Base-by-base conservation (phyloP, 2,888 invertebrate species). In the Parascotia fuliginaria region DNA sequence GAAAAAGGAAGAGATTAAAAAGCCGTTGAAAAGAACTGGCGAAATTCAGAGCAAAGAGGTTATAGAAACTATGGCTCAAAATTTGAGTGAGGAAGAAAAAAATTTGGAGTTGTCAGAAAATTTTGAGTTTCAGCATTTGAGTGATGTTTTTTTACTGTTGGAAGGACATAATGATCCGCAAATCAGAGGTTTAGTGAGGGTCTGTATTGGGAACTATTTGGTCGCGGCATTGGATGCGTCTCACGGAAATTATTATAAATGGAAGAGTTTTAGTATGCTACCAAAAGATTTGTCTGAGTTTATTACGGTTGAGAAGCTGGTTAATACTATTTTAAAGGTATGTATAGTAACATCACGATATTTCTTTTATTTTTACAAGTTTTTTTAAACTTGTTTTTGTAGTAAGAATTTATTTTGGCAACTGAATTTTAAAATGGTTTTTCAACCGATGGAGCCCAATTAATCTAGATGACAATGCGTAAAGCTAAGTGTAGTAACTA, bases 141-240 rank as follows among this genome's bases (percentile, higher is more conserved):
- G 93, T 6, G 97, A 97, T 79, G 81, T 97, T 13, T 89, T 96
- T 58, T 58, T 74, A 24, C 81, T 95, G 24, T 95, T 95, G 61
- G 93, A 94, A 28, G 88, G 92, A 56, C 97, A 98, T 81, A 85
- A 91, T 36, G 98, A 98, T 84, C 97, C 97, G 0, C 97, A 97
- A 77, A 93, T 98, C 29, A 92, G 96, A 67, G 97, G 97, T 7
- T 92, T 95, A 47, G 91, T 95, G 0, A 93, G 95, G 51, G 87
- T 94, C 4, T 89, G 96, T 62, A 92, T 96, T 43, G 95, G 95
- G 0, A 93, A 92, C 66, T 95, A 96, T 75, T 84, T 97, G 60
- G 92, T 92, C 42, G 85, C 95, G 0, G 93, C 94, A 0, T 85
- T 95, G 47, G 88, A 93, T 42, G 78, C 93, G 44, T 92, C 93